Percentiles rank a stretch among this genome's conserved stretches.
phyloP scores from a whole-genome alignment of 1,140 invertebrate genomes.

The Dreissena rostriformis region DNA sequence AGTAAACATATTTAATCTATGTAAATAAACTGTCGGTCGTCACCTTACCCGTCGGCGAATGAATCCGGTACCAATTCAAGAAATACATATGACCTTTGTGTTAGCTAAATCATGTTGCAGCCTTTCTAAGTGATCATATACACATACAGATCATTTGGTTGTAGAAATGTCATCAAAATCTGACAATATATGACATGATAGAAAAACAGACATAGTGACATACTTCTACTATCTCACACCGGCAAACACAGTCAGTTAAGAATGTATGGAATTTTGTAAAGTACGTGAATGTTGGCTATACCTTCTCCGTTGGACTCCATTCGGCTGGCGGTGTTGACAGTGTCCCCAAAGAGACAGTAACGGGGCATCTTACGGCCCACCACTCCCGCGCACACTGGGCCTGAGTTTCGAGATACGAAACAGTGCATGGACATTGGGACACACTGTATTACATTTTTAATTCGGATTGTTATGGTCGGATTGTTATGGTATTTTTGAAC shows the following conservation, averaged over 20 bases:
- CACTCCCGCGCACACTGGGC: constrained; percentile 21
- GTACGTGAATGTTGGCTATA: not conserved
- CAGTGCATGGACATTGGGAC: not conserved
- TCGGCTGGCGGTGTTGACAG: constrained; percentile 31
- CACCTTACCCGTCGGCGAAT: too few relatives aligned
- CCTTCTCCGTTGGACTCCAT: constrained; percentile 35
- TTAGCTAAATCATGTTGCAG: too few relatives aligned
- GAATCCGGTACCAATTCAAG: too few relatives aligned
- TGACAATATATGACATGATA: not conserved
- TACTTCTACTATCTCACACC: not conserved
- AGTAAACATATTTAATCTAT: too few relatives aligned
- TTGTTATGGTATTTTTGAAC: not conserved
- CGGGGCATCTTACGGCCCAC: constrained; percentile 35
- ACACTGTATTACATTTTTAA: not conserved
- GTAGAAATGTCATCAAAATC: not conserved
- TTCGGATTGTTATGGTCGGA: not conserved
- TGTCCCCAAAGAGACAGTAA: constrained; percentile 36
- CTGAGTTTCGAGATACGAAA: not conserved
- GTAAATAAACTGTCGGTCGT: too few relatives aligned
- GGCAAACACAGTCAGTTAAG: not conserved
- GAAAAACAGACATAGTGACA: not conserved
- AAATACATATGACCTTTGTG: too few relatives aligned
- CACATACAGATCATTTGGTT: too few relatives aligned
- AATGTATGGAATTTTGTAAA: not conserved
- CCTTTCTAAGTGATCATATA: too few relatives aligned